A percentile compares a stretch with the other conserved stretches of the same genome.
Conservation (phyloP, 1,140 invertebrate genomes). For the Sitophilus oryzae region DNA sequence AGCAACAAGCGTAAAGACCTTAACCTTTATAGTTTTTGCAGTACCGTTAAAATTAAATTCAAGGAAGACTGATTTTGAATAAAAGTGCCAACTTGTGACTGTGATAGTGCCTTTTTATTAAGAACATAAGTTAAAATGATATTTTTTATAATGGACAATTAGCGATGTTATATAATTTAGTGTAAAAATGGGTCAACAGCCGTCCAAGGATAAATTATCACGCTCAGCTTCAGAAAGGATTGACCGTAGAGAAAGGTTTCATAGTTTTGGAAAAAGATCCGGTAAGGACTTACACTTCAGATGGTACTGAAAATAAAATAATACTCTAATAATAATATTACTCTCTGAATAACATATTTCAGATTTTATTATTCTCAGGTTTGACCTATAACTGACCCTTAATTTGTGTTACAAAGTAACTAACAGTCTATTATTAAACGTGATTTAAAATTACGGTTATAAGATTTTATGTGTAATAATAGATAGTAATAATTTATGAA, state of each 20-base stretch:
- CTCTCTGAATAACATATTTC: too few species aligned
- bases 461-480: too few species aligned
- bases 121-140: too few species aligned
- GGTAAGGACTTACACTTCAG: constrained; percentile 13
- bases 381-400: too few species aligned
- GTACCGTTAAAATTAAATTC: neutral
- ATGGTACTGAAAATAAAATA: neutral
- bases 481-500: too few species aligned
- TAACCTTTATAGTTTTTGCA: neutral
- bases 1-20: neutral
- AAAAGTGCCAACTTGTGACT: neutral
- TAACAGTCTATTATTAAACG: too few species aligned
- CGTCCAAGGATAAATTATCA: constrained; percentile 59
- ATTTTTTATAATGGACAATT: too few species aligned
- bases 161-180: constrained; percentile 13
- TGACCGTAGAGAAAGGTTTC: constrained; percentile 35
- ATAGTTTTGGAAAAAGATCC: constrained; percentile 39
- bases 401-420: too few species aligned
- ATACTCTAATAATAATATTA: too few species aligned
- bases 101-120: neutral
- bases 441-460: too few species aligned
- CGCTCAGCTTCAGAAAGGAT: constrained; percentile 36
- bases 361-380: too few species aligned
- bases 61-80: neutral
- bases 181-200: constrained; percentile 60